Percentiles rank a stretch among this genome's conserved stretches.
Conservation (phyloP, 2,797 vertebrate species). For the Phylloscopus collybita region DNA sequence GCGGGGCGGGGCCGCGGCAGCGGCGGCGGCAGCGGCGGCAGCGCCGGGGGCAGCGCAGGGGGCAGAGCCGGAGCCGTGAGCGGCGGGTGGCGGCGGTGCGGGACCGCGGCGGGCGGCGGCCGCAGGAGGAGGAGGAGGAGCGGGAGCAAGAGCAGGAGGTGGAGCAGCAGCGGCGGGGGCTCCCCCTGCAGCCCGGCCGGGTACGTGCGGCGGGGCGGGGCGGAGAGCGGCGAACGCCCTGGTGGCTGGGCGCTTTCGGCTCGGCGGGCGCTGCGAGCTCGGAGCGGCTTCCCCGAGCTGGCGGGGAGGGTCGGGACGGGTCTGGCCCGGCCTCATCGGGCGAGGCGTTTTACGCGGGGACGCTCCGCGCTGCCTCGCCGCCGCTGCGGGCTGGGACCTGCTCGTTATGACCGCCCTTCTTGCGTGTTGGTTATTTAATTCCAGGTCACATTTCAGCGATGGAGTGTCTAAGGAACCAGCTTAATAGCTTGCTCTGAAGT, state of each 20-base stretch:
- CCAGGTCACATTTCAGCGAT: accelerated
- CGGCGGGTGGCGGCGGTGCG: neutral
- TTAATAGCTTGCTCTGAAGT: no score
- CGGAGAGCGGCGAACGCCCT: neutral
- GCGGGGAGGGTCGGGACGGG: neutral
- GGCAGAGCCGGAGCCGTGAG: neutral
- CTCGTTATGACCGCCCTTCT: no score
- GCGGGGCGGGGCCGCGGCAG: neutral
- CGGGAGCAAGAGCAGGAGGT: neutral
- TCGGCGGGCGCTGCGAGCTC: neutral
- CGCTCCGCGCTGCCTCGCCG: no score
- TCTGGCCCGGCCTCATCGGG: accelerated
- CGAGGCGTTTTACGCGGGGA: accelerated
- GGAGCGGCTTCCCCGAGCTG: neutral
- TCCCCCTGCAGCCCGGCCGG: conserved; percentile 12
- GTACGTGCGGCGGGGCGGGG: neutral
- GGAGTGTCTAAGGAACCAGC: accelerated
- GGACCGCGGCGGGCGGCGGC: neutral
- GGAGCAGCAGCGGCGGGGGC: neutral
- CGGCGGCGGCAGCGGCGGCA: neutral
- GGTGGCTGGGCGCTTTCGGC: no score
- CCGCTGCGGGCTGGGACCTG: neutral
- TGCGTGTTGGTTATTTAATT: accelerated
- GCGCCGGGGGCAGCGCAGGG: neutral
- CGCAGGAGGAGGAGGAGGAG: neutral